Conservation (phyloP, 2,113 vertebrate species). For the Microcebus lehilahytsara region DNA sequence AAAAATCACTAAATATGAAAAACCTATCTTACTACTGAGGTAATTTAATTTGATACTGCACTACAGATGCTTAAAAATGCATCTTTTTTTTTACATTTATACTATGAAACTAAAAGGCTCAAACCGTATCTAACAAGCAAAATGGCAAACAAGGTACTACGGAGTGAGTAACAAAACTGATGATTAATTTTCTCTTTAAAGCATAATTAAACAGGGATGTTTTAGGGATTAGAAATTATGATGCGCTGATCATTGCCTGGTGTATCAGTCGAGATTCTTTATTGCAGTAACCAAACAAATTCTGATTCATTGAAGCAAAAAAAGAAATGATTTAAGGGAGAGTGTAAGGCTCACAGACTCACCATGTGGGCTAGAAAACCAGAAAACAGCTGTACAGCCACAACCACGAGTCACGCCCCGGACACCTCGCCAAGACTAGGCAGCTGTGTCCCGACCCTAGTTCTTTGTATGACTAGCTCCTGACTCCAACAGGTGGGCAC, state of each 20-base stretch:
- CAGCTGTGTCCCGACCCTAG: not conserved
- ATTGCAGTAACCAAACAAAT: not conserved
- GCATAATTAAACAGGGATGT: not conserved
- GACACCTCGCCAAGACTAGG: not conserved
- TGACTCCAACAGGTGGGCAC: not conserved
- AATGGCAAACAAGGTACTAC: not conserved
- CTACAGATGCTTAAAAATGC: not conserved
- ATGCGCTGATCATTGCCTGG: not conserved
- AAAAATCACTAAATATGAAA: not conserved
- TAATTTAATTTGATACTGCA: not conserved
- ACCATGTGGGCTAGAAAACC: not conserved
- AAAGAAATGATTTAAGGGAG: not conserved
- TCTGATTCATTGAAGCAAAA: not conserved
- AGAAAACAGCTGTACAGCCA: not conserved
- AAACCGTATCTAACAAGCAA: not conserved
- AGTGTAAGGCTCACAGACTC: rapidly evolving
- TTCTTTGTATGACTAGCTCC: not conserved
- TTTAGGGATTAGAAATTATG: not conserved
- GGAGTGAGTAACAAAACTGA: not conserved
- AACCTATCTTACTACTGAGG: not conserved
- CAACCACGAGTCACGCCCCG: not conserved
- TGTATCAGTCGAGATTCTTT: not conserved
- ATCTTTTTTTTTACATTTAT: not conserved
- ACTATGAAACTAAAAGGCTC: not conserved
- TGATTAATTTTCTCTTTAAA: not conserved